Evolutionary conservation across 2,113 vertebrate genomes (phyloP), one percentile per base, ranked within the genome.

Genomic region (Oenanthe melanoleuca): DNA sequence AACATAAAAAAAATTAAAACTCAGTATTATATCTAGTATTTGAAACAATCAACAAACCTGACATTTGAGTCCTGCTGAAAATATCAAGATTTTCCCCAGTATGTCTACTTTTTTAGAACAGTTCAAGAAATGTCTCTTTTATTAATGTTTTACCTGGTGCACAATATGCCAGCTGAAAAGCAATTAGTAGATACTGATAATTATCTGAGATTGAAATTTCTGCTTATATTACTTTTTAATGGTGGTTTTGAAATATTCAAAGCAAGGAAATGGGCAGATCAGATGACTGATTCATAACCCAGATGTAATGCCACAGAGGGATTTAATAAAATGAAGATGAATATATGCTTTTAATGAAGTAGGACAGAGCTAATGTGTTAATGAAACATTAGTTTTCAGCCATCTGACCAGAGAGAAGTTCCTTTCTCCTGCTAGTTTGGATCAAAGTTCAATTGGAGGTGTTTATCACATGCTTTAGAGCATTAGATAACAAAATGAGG

Each of bases 221-320:
- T 93, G 55, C 56, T 63, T 73, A 33, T 80, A 97, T 97, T 86
- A 7, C 80, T 93, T 91, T 91, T 96, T 97, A 93, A 97, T 95
- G 57, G 45, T 65, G 69, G 65, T 34, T 92, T 93, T 97, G 20
- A 96, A 97, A 96, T 96, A 97, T 96, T 97, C 71, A 96, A 93
- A 92, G 38, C 87, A 64, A 90, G 95, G 82, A 97, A 96, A 97
- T 92, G 75, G 75, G 86, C 28, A 92, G 44, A 93, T 90, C 52
- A 78, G 64, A 94, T 44, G 82, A 66, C 25, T 83, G 72, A 96
- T 94, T 90, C 71, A 88, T 86, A 80, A 83, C 44, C 56, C 45
- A 93, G 67, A 93, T 34, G 22, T 74, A 87, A 63, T 73, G 52
- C 31, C 71, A 77, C 8, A 2, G 86, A 71, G 8, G 47, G 31